These are phyloP conservation scores for Leptoteleia sp. DNA, from an alignment of 1,140 invertebrate species.

Conservation along the genomic window DNA sequence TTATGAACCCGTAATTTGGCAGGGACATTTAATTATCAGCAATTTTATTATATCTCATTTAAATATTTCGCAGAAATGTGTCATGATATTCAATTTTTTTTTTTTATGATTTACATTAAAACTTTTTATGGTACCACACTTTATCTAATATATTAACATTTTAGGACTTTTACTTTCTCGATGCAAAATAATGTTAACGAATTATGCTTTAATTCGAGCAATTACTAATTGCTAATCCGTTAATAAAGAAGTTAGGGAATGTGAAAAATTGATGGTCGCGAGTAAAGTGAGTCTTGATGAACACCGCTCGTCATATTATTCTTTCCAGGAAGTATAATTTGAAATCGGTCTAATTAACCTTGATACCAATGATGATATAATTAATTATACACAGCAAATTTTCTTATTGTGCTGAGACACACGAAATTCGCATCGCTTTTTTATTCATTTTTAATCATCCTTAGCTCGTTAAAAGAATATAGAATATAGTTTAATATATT, in stretches of 20 bases:
- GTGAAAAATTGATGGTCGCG: conserved; percentile 5
- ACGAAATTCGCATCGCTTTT: conserved; percentile 9
- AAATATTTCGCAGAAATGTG: no score
- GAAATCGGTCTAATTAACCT: conserved; percentile 35
- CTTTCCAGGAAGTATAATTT: conserved; percentile 40
- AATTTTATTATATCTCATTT: no score
- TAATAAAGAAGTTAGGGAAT: neutral
- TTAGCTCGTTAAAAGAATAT: neutral
- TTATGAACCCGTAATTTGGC: no score
- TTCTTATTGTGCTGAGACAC: conserved; percentile 9
- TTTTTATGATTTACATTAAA: no score
- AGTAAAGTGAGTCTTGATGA: conserved; percentile 3
- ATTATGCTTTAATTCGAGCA: no score
- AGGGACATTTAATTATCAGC: no score
- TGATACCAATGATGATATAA: conserved; percentile 37
- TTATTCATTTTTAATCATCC: conserved; percentile 7
- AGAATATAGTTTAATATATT: neutral
- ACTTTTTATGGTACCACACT: no score
- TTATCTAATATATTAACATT: no score
- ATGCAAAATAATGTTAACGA: no score
- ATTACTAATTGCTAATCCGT: conserved; percentile 9
- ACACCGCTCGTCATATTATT: conserved; percentile 20
- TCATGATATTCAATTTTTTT: no score
- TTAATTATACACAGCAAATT: conserved; percentile 18
- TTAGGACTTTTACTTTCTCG: no score